Evolutionary conservation across 2,113 vertebrate genomes (phyloP).

Genomic region (Pao palembangensis): DNA sequence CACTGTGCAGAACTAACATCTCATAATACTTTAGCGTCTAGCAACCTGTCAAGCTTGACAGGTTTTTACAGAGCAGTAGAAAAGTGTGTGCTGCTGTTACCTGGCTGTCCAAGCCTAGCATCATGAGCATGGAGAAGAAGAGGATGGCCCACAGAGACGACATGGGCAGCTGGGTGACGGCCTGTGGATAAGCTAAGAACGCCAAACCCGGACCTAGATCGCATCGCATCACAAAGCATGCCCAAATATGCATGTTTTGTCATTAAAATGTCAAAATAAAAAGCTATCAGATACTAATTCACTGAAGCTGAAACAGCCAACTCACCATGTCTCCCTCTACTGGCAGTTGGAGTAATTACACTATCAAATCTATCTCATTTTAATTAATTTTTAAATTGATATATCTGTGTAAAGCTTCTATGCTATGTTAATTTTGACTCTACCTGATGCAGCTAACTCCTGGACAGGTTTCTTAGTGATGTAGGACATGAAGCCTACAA

Average conservation of each 20-base stretch:
- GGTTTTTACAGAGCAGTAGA: neutral
- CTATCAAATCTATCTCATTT: neutral
- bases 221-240: neutral
- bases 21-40: neutral
- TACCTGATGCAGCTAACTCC: constrained; percentile 87
- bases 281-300: neutral
- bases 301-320: no score
- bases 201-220: constrained; percentile 84
- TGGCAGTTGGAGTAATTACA: neutral
- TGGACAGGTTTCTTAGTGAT: constrained; percentile 86
- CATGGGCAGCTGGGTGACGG: constrained; percentile 85
- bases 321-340: neutral
- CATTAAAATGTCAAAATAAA: neutral
- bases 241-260: no score
- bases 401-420: neutral
- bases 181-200: constrained; percentile 88
- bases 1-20: constrained; percentile 86
- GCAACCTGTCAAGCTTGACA: no score
- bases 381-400: neutral
- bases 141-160: constrained; percentile 88
- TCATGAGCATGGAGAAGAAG: constrained; percentile 92
- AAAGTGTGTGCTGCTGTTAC: constrained; percentile 35
- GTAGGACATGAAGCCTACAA: constrained; percentile 89
- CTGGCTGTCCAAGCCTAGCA: constrained; percentile 91
- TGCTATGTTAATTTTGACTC: no score